Evolutionary conservation across 2,113 vertebrate genomes (phyloP).

Genomic region (Neomonachus schauinslandi): DNA sequence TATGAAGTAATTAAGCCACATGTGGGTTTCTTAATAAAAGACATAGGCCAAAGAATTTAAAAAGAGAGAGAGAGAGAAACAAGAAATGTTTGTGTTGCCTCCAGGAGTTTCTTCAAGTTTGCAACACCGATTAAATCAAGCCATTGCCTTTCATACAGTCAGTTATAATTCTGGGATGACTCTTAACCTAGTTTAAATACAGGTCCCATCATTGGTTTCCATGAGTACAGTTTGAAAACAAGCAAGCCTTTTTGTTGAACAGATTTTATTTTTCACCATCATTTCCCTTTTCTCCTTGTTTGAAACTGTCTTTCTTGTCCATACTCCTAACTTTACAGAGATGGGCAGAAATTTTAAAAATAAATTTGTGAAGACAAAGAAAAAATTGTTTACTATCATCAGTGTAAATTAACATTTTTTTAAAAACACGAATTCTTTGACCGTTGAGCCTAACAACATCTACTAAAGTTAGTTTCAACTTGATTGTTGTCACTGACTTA

Average conservation of each 20-base stretch:
- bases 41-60: background rate
- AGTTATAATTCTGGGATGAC: background rate
- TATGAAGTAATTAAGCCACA: background rate
- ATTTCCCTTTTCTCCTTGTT: background rate
- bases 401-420: background rate
- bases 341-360: background rate
- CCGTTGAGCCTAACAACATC: background rate
- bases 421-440: background rate
- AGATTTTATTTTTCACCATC: constrained; percentile 5
- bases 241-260: background rate
- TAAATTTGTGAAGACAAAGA: background rate
- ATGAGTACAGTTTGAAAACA: constrained; percentile 3
- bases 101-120: background rate
- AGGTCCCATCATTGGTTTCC: background rate
- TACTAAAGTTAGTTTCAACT: background rate
- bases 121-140: background rate
- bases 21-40: constrained; percentile 2
- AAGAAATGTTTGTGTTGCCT: background rate
- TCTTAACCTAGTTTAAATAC: background rate
- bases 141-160: background rate
- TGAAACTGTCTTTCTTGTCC: background rate
- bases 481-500: background rate
- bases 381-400: background rate
- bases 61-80: background rate
- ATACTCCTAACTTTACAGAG: background rate